Percentiles rank a stretch among this genome's conserved stretches.
phyloP scores from a whole-genome alignment of 2,113 vertebrate species.

The Ceyx cyanopectus region DNA sequence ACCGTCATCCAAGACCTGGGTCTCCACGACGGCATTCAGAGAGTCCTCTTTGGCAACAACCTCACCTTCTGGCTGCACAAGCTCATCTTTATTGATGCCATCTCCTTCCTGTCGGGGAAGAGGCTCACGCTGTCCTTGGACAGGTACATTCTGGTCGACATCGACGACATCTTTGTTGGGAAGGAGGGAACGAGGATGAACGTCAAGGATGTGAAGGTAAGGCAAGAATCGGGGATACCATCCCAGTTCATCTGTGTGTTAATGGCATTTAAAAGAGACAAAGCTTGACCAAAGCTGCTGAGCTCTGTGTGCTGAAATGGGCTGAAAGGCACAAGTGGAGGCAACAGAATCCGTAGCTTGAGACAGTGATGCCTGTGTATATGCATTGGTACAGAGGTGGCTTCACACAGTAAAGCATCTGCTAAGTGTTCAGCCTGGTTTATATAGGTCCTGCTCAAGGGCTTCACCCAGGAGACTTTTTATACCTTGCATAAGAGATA shows the following conservation, averaged over 20 bases:
- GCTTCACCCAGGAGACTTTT: background rate
- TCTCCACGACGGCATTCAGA: constrained; percentile 92
- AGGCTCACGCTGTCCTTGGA: constrained; percentile 89
- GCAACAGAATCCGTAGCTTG: background rate
- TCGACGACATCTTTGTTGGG: constrained; percentile 96
- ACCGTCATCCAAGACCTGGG: constrained; percentile 94
- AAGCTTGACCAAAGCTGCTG: background rate
- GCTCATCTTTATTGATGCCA: constrained; percentile 92
- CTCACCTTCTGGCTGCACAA: constrained; percentile 95
- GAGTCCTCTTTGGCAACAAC: constrained; percentile 94
- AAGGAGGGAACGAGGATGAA: constrained; percentile 98
- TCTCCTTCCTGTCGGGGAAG: constrained; percentile 91
- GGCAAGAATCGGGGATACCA: background rate
- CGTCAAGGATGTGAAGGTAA: constrained; percentile 94
- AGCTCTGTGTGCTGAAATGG: background rate
- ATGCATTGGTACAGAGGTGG: background rate
- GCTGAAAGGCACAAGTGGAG: background rate
- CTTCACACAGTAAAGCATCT: background rate
- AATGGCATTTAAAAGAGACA: background rate
- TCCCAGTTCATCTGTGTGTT: accelerated
- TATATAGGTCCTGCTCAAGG: background rate
- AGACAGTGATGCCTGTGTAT: no score
- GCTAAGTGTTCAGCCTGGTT: background rate
- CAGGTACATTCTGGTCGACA: constrained; percentile 93
- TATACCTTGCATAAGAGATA: background rate